Evolutionary conservation across 1,140 invertebrate species (phyloP), one percentile per base, ranked within the genome.

Genomic region (Ostrea edulis): DNA sequence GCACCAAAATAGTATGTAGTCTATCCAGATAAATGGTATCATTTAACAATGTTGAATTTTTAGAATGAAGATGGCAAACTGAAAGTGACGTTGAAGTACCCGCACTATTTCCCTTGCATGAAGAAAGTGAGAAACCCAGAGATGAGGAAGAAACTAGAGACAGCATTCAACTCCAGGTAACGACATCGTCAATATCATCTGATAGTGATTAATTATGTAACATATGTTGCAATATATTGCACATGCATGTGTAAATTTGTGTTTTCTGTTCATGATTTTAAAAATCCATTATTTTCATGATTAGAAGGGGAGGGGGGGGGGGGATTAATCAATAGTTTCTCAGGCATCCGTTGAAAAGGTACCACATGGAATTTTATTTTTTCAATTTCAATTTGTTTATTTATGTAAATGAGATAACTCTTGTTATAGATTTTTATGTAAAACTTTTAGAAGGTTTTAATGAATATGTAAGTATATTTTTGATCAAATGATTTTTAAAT

Each of bases 51-150:
- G 35, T 44, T 44, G 2, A 44, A 44, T 44, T 17, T 83, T 2
- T 90, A 96, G 95, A 91, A 94, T 81, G 94, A 94, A 3, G 91
- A 91, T 85, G 95, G 95, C n/a, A 95, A 95, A 85, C 91, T 92
- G 25, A 95, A 95, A 86, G 95, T 96, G 2, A 94, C 95, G 9
- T 89, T 96, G 53, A 96, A 96, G 89, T 96, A 96, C 91, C 96
- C 96, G 7, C 96, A 96, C 89, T 95, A 95, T 82, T 96, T 96
- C 89, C 96, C 96, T 29, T 94, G 96, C 83, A 96, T 95, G 93
- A 94, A 95, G 90, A 95, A 96, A 91, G 95, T 94, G 65, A 92
- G 92, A 25, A 94, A 95, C 62, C 95, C 96, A 4, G 91, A 95
- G 25, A 96, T 95, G 8, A 93, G 96, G 84, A 92, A 91, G 77